Percentiles rank a stretch among this genome's conserved stretches.
These are phyloP conservation scores for Trematocara macrostoma DNA, from an alignment of 2,113 vertebrate species.

Conservation along the genomic window DNA sequence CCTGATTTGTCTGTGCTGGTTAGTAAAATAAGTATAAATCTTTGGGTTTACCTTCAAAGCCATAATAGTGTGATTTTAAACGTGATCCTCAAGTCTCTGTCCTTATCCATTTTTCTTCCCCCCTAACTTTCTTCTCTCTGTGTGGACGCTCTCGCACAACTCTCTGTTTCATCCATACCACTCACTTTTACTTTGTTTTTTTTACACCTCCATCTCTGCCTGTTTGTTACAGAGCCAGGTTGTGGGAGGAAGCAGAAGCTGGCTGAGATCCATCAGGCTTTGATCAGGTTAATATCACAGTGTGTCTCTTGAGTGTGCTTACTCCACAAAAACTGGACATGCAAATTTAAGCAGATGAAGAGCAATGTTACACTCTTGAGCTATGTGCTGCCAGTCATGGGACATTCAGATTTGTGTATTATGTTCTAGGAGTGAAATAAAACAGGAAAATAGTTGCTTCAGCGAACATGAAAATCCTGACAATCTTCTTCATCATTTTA, in stretches of 20 bases:
- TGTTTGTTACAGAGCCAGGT: constrained; percentile 41
- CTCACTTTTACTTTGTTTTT: neutral
- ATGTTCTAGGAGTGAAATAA: neutral
- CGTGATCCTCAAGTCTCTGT: neutral
- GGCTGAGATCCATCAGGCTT: constrained; percentile 71
- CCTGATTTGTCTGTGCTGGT: neutral
- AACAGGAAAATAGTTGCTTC: neutral
- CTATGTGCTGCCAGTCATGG: neutral
- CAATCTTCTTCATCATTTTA: neutral
- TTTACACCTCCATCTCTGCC: neutral
- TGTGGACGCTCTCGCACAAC: neutral
- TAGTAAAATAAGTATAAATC: neutral
- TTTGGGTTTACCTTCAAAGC: neutral
- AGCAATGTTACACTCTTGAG: neutral
- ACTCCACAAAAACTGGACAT: neutral
- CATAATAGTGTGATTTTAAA: neutral
- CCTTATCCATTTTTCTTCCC: neutral
- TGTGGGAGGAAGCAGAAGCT: constrained; percentile 74
- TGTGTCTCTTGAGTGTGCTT: neutral
- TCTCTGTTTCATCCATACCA: neutral
- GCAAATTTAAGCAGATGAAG: neutral
- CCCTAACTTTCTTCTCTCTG: neutral
- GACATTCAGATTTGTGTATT: neutral
- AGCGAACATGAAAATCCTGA: neutral
- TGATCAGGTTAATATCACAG: constrained; percentile 55